These are phyloP conservation scores for Odocoileus virginianus DNA, from an alignment of 2,113 vertebrate species.

Conservation along the genomic window DNA sequence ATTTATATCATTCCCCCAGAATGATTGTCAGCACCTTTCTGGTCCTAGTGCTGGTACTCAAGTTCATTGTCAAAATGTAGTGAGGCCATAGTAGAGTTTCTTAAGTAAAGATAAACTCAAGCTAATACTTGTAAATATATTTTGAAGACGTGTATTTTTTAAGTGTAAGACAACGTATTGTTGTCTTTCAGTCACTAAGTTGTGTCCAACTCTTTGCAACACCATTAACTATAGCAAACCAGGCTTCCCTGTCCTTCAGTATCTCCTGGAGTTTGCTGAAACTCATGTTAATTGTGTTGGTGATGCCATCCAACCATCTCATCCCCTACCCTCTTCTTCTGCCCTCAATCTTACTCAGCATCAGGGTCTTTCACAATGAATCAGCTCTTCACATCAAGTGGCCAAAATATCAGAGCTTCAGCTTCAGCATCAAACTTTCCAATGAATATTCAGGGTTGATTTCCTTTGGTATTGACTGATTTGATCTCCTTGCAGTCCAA, in stretches of 20 bases:
- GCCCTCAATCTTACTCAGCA: not conserved
- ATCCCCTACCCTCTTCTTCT: not conserved
- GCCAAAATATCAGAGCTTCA: not conserved
- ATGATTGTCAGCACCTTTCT: not conserved
- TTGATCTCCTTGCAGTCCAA: not conserved
- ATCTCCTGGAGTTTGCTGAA: not conserved
- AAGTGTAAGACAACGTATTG: not conserved
- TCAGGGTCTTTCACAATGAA: not conserved
- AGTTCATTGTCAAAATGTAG: not conserved
- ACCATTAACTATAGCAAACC: not conserved
- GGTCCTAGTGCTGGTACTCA: not conserved
- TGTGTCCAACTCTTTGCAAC: not conserved
- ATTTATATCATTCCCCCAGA: not conserved
- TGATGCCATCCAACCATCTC: not conserved
- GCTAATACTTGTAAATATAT: not conserved
- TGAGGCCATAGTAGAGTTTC: not conserved
- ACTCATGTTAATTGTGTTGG: not conserved
- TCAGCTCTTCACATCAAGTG: not conserved
- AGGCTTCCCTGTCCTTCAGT: not conserved
- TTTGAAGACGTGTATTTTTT: not conserved
- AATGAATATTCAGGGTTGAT: not conserved
- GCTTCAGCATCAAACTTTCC: not conserved
- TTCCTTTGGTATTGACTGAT: not conserved
- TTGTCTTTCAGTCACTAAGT: not conserved
- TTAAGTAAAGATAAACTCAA: not conserved